These are phyloP conservation scores for Leucoma salicis DNA, from an alignment of 2,888 invertebrate genomes.

Conservation along the genomic window DNA sequence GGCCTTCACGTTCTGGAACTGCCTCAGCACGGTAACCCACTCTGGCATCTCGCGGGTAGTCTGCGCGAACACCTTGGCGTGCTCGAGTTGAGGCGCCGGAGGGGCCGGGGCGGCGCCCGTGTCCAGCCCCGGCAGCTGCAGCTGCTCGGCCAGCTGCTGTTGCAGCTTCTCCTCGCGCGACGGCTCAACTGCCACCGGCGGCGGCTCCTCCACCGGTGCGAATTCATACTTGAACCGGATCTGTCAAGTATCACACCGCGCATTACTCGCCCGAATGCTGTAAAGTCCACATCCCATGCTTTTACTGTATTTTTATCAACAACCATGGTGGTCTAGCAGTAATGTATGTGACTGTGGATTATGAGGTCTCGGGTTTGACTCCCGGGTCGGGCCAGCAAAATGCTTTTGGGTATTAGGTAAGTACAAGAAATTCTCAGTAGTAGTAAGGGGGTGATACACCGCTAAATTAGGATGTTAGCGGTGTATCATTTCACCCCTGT, in stretches of 20 bases:
- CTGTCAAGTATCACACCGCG: slow-evolving; percentile 37
- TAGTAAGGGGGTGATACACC: no score
- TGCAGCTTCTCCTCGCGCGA: slow-evolving; percentile 89
- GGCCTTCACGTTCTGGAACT: slow-evolving; percentile 95
- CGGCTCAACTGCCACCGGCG: slow-evolving; percentile 84
- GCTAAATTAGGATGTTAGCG: no score
- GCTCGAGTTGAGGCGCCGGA: slow-evolving; percentile 49
- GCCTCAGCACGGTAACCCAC: slow-evolving; percentile 95
- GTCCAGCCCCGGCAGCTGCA: slow-evolving; percentile 90
- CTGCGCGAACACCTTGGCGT: slow-evolving; percentile 90
- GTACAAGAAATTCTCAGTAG: no score
- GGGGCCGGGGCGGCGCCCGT: slow-evolving; percentile 78
- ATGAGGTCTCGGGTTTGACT: no score
- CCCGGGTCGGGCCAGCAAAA: no score
- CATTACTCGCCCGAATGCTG: no score
- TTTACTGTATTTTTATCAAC: no score
- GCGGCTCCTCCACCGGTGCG: slow-evolving; percentile 57
- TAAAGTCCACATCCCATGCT: no score
- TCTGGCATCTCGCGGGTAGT: slow-evolving; percentile 95
- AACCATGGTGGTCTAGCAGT: no score
- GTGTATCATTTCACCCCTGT: no score
- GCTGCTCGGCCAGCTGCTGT: slow-evolving; percentile 91
- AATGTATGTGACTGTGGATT: no score
- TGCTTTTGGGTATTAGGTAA: no score
- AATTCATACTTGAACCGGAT: slow-evolving; percentile 86